phyloP scores from a whole-genome alignment of 2,888 invertebrate species.

The Odontothrips loti region DNA sequence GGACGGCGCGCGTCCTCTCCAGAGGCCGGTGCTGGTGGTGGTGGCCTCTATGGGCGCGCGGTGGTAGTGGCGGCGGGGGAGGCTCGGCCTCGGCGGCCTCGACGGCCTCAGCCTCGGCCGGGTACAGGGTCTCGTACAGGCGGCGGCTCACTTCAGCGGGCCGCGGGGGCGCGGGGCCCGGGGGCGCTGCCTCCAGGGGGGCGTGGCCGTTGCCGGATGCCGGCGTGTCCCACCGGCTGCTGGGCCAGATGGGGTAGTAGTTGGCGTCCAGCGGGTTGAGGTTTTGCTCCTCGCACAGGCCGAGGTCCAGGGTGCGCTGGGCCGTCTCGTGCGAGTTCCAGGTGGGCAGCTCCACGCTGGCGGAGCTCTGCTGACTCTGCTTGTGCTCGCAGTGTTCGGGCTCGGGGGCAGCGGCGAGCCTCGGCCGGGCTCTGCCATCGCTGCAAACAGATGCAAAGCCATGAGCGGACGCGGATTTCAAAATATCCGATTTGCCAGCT shows the following conservation, averaged over 20 bases:
- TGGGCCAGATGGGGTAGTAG: conserved; percentile 1
- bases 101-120: conserved; percentile 36
- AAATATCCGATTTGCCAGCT: neutral
- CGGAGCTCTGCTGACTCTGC: neutral
- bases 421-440: neutral
- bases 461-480: neutral
- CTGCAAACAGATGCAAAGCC: neutral
- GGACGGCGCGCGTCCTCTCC: conserved; percentile 60
- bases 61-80: conserved; percentile 65
- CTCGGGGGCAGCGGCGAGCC: neutral
- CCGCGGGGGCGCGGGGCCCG: conserved; percentile 4
- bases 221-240: conserved; percentile 31
- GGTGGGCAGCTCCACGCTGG: neutral
- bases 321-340: conserved; percentile 53
- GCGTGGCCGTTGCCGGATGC: conserved; percentile 22
- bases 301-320: conserved; percentile 46
- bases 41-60: conserved; percentile 50
- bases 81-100: conserved; percentile 30
- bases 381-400: neutral
- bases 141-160: conserved; percentile 30
- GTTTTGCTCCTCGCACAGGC: conserved; percentile 40
- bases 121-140: conserved; percentile 42
- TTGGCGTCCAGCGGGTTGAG: conserved; percentile 28
- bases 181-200: neutral
- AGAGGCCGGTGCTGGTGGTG: conserved; percentile 63